Evolutionary conservation across 2,113 vertebrate genomes (phyloP).

Genomic region (Coreoperca whiteheadi): DNA sequence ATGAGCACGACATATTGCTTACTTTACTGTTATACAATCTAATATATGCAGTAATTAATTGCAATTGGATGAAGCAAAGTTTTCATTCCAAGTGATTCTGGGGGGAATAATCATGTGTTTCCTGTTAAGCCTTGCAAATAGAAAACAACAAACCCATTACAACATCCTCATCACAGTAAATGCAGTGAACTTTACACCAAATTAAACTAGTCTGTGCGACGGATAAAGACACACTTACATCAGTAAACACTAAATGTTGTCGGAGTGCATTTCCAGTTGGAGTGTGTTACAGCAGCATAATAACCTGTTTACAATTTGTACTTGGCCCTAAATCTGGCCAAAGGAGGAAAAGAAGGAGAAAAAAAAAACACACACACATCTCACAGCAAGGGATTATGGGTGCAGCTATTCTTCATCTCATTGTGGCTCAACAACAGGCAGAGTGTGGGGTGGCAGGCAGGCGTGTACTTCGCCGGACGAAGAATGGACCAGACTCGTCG

Average conservation of each 20-base stretch:
- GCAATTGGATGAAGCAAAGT: neutral
- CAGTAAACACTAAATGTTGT: slow-evolving; percentile 64
- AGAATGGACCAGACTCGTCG: slow-evolving; percentile 88
- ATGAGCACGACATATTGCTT: neutral
- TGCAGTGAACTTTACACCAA: slow-evolving; percentile 69
- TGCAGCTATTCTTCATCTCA: slow-evolving; percentile 85
- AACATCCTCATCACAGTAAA: slow-evolving; percentile 28
- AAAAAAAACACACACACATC: slow-evolving; percentile 53
- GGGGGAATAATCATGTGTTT: slow-evolving; percentile 2
- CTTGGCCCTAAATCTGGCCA: slow-evolving; percentile 80
- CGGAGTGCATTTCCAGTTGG: slow-evolving; percentile 76
- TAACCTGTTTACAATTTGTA: slow-evolving; percentile 87
- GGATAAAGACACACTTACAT: slow-evolving; percentile 69
- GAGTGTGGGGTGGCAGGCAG: slow-evolving; percentile 79
- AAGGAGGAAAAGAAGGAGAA: slow-evolving; percentile 62
- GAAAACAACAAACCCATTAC: slow-evolving; percentile 42
- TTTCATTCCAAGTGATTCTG: neutral
- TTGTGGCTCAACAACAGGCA: slow-evolving; percentile 87
- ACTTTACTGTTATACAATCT: neutral
- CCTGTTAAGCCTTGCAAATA: slow-evolving; percentile 5
- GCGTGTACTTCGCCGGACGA: slow-evolving; percentile 77
- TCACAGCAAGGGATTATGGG: slow-evolving; percentile 86
- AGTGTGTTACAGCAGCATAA: slow-evolving; percentile 83
- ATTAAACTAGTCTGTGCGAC: slow-evolving; percentile 59
- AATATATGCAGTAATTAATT: slow-evolving; percentile 5